Conservation (phyloP, 2,888 invertebrate species). For the Habrosyne pyritoides region DNA sequence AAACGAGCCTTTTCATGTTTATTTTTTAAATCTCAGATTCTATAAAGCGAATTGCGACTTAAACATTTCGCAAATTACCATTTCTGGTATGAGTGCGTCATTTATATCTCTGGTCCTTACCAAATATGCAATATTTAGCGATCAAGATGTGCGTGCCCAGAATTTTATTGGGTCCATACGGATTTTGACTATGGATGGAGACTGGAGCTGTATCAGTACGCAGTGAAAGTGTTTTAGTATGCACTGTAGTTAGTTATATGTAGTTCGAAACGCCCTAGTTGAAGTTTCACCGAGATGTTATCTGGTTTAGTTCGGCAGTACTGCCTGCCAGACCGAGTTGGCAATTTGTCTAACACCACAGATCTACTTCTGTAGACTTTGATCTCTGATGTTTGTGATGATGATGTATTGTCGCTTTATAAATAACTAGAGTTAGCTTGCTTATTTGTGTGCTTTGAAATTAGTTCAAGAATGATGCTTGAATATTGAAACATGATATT, state of each 20-base stretch:
- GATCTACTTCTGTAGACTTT: conserved; percentile 54
- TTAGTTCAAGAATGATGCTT: neutral
- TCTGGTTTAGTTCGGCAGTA: conserved; percentile 56
- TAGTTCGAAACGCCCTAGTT: conserved; percentile 45
- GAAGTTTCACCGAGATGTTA: conserved; percentile 68
- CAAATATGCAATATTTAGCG: conserved; percentile 15
- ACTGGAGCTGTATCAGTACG: conserved; percentile 46
- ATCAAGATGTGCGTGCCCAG: conserved; percentile 6
- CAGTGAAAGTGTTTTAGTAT: conserved; percentile 67
- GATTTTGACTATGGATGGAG: conserved; percentile 29
- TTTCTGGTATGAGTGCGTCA: neutral
- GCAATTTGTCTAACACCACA: conserved; percentile 54
- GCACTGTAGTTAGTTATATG: conserved; percentile 37
- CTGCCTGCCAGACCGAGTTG: conserved; percentile 55
- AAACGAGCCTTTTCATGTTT: neutral
- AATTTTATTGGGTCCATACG: conserved; percentile 13
- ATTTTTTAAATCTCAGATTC: neutral
- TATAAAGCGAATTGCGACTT: neutral
- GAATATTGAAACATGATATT: neutral
- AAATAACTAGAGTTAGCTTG: conserved; percentile 25
- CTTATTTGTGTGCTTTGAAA: neutral
- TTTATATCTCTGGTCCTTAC: conserved; percentile 11
- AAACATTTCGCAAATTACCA: neutral
- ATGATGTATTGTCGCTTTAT: conserved; percentile 44
- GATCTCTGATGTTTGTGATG: conserved; percentile 52